Conservation (phyloP, 2,888 invertebrate genomes). For the Alloplasta piceator region DNA sequence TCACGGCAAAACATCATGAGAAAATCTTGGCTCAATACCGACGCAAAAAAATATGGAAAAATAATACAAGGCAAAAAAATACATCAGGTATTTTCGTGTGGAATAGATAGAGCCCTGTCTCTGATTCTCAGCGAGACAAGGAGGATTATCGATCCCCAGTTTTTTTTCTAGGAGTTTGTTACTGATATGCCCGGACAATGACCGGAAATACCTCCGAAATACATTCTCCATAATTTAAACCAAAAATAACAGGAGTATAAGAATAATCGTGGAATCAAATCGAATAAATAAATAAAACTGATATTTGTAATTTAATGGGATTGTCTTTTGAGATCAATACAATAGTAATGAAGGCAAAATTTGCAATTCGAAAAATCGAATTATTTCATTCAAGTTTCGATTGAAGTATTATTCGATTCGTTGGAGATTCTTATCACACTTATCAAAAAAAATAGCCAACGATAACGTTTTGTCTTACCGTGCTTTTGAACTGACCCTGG, state of each 20-base stretch:
- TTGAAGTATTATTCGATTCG: background rate
- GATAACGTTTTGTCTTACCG: conserved; percentile 82
- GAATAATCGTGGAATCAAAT: too few relatives aligned
- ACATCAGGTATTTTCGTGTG: conserved; percentile 30
- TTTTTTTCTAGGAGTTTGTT: conserved; percentile 74
- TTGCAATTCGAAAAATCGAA: too few relatives aligned
- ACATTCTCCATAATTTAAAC: conserved; percentile 60
- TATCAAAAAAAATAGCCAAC: background rate
- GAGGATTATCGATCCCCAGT: conserved; percentile 70
- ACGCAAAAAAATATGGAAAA: background rate
- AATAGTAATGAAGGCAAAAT: too few relatives aligned
- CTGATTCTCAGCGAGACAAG: conserved; percentile 67
- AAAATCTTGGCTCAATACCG: background rate
- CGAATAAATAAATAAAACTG: too few relatives aligned
- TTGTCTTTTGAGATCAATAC: too few relatives aligned
- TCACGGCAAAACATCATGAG: background rate
- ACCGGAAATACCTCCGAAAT: conserved; percentile 68
- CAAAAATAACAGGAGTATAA: background rate
- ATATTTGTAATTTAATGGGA: too few relatives aligned
- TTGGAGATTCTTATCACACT: background rate
- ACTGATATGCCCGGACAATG: conserved; percentile 62
- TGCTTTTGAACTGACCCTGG: conserved; percentile 87
- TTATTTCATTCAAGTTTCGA: background rate
- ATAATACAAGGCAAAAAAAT: background rate
- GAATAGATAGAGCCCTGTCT: conserved; percentile 71